Evolutionary conservation across 2,888 invertebrate species (phyloP), one percentile per base, ranked within the genome.

Genomic region (Nezara viridula): DNA sequence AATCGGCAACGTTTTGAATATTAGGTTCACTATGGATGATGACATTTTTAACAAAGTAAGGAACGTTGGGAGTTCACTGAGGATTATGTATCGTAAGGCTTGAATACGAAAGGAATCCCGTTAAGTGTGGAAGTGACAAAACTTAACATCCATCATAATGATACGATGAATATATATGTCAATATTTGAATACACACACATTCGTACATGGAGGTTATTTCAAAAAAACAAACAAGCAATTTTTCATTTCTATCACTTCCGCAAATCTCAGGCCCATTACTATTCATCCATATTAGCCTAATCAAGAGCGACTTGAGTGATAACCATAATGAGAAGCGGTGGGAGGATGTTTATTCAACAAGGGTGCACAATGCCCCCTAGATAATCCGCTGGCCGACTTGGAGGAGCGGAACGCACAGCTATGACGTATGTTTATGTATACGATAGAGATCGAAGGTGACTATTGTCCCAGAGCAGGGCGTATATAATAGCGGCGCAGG

Each of bases 371-470:
- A 73, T 73, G 19, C 32, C 32, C 16, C 19, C 32, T 73, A 73
- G 66, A 73, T 73, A 73, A 2, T 37, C 32, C 32, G 32, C 37
- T 37, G 66, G 37, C 27, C 60, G 60, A 73, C 32, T 73, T 37
- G 47, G 19, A 24, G 32, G 21, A 19, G 19, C 81, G 40, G 85
- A 49, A 49, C 27, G 85, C 66, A 73, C 32, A 73, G 66, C 66
- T 88, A 88, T 81, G 88, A 88, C 50, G 88, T 40, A 88, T 88
- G 85, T 81, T 88, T 88, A 88, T 88, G 88, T 85, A 88, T 88
- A 88, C 88, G 88, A 88, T 88, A 88, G 50, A 73, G 88, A 88
- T 88, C 88, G 52, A 52, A 50, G 77, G 49, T 85, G 60, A 88
- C 88, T 73, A 88, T 88, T 88, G 88, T 88, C 49, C 81, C 10